phyloP scores from a whole-genome alignment of 1,140 invertebrate species.

The Delia radicum region DNA sequence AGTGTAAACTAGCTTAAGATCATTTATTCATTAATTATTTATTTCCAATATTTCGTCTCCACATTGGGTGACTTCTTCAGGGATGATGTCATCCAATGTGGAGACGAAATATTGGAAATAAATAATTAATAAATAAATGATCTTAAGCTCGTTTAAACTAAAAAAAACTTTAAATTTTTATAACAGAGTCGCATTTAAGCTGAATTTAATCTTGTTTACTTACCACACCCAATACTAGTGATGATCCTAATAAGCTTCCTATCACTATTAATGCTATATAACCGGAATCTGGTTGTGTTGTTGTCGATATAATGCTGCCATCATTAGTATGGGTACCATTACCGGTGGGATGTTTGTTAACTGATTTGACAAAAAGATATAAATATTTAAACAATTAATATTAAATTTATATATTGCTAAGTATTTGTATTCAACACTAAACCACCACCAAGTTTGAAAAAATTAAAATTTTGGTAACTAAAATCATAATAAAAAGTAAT shows the following conservation, averaged over 20 bases:
- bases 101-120: too few species aligned
- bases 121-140: too few species aligned
- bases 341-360: conserved; percentile 44
- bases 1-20: too few species aligned
- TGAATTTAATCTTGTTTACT: too few species aligned
- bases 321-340: conserved; percentile 49
- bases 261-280: conserved; percentile 79
- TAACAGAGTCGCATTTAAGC: too few species aligned
- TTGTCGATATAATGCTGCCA: conserved; percentile 34
- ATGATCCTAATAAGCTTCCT: conserved; percentile 65
- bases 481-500: neutral
- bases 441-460: conserved; percentile 6
- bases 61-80: too few species aligned
- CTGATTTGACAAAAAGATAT: conserved; percentile 29
- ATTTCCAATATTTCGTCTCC: too few species aligned
- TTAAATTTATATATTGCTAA: neutral
- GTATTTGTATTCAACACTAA: conserved; percentile 2
- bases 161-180: too few species aligned
- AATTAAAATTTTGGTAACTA: conserved; percentile 6
- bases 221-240: conserved; percentile 70
- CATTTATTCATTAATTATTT: too few species aligned
- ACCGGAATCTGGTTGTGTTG: conserved; percentile 68
- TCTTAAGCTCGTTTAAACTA: too few species aligned
- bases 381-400: too few species aligned
- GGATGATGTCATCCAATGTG: too few species aligned